These are phyloP conservation scores for Centropristis striata DNA, from an alignment of 2,113 vertebrate genomes.

Conservation along the genomic window DNA sequence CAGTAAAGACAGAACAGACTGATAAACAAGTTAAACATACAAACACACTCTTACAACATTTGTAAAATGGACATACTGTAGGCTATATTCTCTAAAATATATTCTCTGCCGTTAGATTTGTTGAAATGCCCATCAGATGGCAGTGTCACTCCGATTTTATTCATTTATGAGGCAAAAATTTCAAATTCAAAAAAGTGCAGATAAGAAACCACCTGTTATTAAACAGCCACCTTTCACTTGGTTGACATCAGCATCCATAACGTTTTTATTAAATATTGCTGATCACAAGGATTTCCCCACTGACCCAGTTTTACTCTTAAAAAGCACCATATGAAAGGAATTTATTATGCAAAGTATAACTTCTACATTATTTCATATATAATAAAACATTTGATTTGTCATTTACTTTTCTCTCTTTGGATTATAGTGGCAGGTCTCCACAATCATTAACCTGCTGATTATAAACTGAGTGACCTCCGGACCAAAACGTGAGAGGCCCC, in stretches of 20 bases:
- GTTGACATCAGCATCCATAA: neutral
- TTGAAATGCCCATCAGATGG: slow-evolving; percentile 16
- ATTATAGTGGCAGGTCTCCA: neutral
- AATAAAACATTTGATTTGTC: neutral
- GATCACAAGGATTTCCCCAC: too few relatives aligned
- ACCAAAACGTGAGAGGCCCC: slow-evolving; percentile 13
- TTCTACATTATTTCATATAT: too few relatives aligned
- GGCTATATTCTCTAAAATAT: slow-evolving; percentile 23
- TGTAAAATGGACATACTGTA: slow-evolving; percentile 13
- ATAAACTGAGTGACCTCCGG: slow-evolving; percentile 11
- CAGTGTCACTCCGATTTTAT: slow-evolving; percentile 5
- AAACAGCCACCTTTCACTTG: neutral
- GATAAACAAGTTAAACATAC: slow-evolving; percentile 34
- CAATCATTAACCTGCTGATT: slow-evolving; percentile 49
- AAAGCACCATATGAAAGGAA: neutral
- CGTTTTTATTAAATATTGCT: neutral
- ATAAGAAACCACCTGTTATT: slow-evolving; percentile 22
- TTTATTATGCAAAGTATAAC: neutral
- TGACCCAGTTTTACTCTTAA: neutral
- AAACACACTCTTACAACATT: slow-evolving; percentile 8
- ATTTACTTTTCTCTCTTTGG: neutral
- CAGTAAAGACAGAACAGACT: slow-evolving; percentile 42
- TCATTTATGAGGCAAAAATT: slow-evolving; percentile 14
- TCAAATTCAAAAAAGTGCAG: neutral
- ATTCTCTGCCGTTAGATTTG: neutral